A percentile compares a stretch with the other conserved stretches of the same genome.
Evolutionary conservation across 2,888 invertebrate species (phyloP).

Genomic region (Pteria penguin): DNA sequence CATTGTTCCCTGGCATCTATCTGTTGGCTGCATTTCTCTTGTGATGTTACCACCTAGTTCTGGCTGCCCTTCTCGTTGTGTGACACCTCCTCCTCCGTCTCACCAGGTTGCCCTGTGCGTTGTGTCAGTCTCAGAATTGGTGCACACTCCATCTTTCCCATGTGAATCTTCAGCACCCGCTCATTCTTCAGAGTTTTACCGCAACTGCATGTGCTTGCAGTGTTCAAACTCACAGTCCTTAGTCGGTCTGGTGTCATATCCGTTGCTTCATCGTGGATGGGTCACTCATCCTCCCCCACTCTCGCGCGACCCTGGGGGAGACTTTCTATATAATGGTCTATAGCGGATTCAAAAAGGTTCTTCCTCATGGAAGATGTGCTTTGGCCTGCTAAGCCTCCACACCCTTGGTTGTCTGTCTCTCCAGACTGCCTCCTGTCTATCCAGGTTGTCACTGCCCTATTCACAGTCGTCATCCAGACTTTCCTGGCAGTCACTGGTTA

Average conservation of each 20-base stretch:
- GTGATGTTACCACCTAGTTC: neutral
- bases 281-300: slow-evolving; percentile 35
- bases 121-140: slow-evolving; percentile 11
- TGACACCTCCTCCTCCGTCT: slow-evolving; percentile 43
- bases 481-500: slow-evolving; percentile 23
- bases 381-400: slow-evolving; percentile 20
- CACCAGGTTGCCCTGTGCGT: slow-evolving; percentile 35
- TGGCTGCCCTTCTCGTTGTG: slow-evolving; percentile 21
- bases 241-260: slow-evolving; percentile 14
- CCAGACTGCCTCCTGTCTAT: slow-evolving; percentile 24
- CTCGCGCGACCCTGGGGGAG: slow-evolving; percentile 23
- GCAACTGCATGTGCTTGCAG: slow-evolving; percentile 30
- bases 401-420: slow-evolving; percentile 18
- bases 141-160: slow-evolving; percentile 25
- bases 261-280: neutral
- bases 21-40: neutral
- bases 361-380: slow-evolving; percentile 20
- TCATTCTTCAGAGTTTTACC: slow-evolving; percentile 28
- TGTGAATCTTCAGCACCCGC: slow-evolving; percentile 26
- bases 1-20: neutral
- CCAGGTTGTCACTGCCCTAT: slow-evolving; percentile 20
- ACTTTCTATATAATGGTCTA: slow-evolving; percentile 26
- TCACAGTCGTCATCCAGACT: slow-evolving; percentile 30
- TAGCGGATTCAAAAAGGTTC: slow-evolving; percentile 20
- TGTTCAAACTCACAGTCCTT: slow-evolving; percentile 24